These are phyloP conservation scores for Podarcis lilfordi DNA, from an alignment of 2,797 vertebrate species.

Conservation along the genomic window DNA sequence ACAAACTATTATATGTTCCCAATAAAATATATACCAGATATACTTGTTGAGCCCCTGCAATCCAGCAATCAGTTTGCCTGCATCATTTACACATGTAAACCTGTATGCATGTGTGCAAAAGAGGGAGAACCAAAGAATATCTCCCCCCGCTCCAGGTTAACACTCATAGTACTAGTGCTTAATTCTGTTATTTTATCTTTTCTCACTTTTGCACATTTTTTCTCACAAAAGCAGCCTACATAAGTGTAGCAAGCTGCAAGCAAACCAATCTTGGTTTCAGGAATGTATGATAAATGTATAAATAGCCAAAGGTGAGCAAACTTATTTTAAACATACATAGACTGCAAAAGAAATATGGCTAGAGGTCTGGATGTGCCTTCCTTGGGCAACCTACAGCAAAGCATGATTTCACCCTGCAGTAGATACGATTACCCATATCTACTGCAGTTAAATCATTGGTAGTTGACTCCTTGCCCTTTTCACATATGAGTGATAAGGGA, in stretches of 20 bases:
- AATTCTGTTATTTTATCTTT: not conserved
- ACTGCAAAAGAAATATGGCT: not conserved
- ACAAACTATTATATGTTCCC: not conserved
- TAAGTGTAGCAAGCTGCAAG: not conserved
- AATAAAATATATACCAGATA: not conserved
- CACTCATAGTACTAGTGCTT: no score
- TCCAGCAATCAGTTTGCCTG: no score
- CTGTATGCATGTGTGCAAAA: not conserved
- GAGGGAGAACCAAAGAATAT: no score
- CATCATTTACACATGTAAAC: not conserved
- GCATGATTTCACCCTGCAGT: not conserved
- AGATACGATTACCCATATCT: not conserved
- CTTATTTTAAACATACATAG: not conserved
- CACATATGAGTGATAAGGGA: not conserved
- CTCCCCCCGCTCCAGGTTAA: not conserved
- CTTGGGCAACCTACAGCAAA: not conserved
- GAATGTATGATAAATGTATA: not conserved
- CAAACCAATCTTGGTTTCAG: not conserved
- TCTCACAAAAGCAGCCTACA: not conserved
- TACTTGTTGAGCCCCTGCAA: not conserved
- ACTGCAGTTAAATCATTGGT: constrained; percentile 11
- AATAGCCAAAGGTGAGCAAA: not conserved
- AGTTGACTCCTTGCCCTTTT: constrained; percentile 10
- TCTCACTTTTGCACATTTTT: not conserved
- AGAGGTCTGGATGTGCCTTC: not conserved